phyloP scores from a whole-genome alignment of 2,797 vertebrate genomes.

The Acipenser ruthenus region DNA sequence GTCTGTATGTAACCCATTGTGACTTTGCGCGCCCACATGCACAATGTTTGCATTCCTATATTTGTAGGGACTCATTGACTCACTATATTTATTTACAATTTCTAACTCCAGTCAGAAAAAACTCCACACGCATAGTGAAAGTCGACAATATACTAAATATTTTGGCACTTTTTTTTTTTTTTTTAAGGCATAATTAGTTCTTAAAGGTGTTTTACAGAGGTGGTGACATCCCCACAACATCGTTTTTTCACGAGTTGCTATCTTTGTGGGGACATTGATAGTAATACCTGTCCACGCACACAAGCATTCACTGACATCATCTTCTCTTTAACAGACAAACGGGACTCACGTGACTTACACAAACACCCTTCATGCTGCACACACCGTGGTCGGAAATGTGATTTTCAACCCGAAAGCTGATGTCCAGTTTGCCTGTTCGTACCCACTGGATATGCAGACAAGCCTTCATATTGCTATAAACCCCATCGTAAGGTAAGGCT shows the following conservation, averaged over 20 bases:
- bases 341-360: conserved; percentile 38
- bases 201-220: too few relatives aligned
- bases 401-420: conserved; percentile 44
- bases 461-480: conserved; percentile 46
- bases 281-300: neutral
- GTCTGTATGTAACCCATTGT: neutral
- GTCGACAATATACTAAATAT: too few relatives aligned
- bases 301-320: neutral
- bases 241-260: too few relatives aligned
- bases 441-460: conserved; percentile 49
- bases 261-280: too few relatives aligned
- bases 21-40: neutral
- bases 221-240: too few relatives aligned
- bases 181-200: too few relatives aligned
- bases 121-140: too few relatives aligned
- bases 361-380: conserved; percentile 40
- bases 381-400: conserved; percentile 21
- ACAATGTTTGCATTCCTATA: neutral
- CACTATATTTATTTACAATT: neutral
- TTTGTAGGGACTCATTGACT: neutral
- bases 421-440: conserved; percentile 55
- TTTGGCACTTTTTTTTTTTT: too few relatives aligned
- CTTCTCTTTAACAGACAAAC: conserved; percentile 30
- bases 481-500: conserved; percentile 43
- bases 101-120: too few relatives aligned